Conservation (phyloP, 30 jellyfish, hydroid and myxozoan species). For the Morbakka virulenta region DNA sequence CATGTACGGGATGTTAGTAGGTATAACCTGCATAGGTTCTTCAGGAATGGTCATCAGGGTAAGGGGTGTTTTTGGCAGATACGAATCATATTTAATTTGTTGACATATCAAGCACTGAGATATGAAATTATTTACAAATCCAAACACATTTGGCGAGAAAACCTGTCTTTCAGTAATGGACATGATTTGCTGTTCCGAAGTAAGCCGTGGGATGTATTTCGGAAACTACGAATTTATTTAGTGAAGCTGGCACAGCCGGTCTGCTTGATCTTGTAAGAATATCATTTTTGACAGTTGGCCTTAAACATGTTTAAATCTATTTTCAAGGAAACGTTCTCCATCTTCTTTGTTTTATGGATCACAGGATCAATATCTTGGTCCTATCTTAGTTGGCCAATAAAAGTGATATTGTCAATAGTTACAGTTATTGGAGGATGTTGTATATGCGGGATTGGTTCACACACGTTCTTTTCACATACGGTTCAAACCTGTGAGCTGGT, state of each 20-base stretch:
- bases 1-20: constrained; percentile 11
- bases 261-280: constrained; percentile 41
- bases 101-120: constrained; percentile 5
- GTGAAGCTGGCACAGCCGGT: constrained; percentile 52
- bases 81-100: constrained; percentile 28
- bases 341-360: constrained; percentile 8
- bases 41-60: constrained; percentile 30
- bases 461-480: too few relatives aligned
- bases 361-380: constrained; percentile 25
- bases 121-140: neutral
- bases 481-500: too few relatives aligned
- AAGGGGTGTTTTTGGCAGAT: constrained; percentile 40
- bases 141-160: constrained; percentile 39
- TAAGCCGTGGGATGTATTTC: constrained; percentile 6
- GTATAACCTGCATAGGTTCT: constrained; percentile 45
- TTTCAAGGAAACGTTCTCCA: constrained; percentile 4
- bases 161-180: constrained; percentile 18
- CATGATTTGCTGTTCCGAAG: constrained; percentile 12
- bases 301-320: constrained; percentile 14
- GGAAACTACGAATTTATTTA: constrained; percentile 2
- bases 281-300: constrained; percentile 28
- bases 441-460: too few relatives aligned
- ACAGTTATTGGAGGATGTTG: too few relatives aligned
- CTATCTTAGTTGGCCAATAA: neutral
- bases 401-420: neutral